A percentile compares a stretch with the other conserved stretches of the same genome.
These are phyloP conservation scores for Upupa epops DNA, from an alignment of 2,113 vertebrate genomes.

Conservation along the genomic window DNA sequence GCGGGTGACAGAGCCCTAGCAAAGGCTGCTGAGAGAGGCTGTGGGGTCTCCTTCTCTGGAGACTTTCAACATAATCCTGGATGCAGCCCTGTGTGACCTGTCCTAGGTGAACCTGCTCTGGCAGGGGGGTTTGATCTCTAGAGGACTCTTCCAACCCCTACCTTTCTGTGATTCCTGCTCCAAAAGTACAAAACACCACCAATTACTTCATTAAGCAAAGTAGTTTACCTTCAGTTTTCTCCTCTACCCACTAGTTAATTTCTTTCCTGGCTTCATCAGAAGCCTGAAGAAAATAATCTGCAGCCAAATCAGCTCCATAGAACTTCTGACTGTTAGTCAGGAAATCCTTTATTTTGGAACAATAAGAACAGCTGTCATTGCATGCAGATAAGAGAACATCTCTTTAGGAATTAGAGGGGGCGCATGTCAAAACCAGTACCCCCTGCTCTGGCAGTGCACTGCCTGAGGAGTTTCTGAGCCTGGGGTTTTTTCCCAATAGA, in stretches of 20 bases:
- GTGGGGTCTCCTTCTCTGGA: no score
- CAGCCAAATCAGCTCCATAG: constrained; percentile 84
- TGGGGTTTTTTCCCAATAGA: not conserved
- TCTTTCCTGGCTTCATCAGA: constrained; percentile 74
- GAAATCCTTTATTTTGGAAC: constrained; percentile 77
- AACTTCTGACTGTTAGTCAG: constrained; percentile 79
- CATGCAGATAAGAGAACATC: not conserved
- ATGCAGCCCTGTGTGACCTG: no score
- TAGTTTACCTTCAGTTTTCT: constrained; percentile 86
- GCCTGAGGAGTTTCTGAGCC: not conserved
- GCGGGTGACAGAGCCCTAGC: no score
- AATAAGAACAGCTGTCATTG: not conserved
- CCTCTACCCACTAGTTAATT: constrained; percentile 91
- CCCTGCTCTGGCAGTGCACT: not conserved
- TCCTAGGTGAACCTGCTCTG: no score
- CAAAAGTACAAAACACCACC: not conserved
- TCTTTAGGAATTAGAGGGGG: not conserved
- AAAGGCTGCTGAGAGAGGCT: no score
- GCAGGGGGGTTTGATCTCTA: no score
- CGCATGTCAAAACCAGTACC: not conserved
- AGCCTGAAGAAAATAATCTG: constrained; percentile 82
- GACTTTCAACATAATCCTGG: no score
- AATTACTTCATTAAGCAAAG: not conserved
- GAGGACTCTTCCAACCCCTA: no score
- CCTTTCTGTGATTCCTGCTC: not conserved